Conservation (phyloP, 2,113 vertebrate genomes). For the Malurus melanocephalus region DNA sequence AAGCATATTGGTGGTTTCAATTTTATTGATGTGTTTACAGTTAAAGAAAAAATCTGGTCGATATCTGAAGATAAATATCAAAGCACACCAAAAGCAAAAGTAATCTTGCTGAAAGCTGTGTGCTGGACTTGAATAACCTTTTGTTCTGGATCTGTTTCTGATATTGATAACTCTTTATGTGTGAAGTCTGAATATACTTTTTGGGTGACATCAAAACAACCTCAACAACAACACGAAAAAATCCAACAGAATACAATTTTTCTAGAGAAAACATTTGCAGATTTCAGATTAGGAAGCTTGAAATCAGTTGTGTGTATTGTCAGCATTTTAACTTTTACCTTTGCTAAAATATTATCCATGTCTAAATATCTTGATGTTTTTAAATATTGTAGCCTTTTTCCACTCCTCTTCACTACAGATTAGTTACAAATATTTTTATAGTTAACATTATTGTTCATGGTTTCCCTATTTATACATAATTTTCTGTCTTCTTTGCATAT, state of each 20-base stretch:
- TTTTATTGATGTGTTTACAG: background rate
- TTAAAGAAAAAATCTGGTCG: background rate
- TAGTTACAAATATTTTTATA: background rate
- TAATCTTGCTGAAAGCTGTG: background rate
- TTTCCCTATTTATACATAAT: background rate
- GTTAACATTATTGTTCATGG: background rate
- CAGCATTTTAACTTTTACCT: background rate
- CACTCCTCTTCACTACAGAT: background rate
- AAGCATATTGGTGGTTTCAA: background rate
- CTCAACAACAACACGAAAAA: background rate
- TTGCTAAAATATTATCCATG: background rate
- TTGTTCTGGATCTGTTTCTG: background rate
- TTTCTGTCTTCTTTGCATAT: background rate
- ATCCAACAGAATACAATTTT: background rate
- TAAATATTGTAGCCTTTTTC: background rate
- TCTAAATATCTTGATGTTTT: background rate
- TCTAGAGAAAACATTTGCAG: background rate
- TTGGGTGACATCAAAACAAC: background rate
- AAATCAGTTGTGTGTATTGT: background rate
- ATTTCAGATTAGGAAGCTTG: background rate
- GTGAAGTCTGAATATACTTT: background rate
- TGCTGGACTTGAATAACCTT: background rate
- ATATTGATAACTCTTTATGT: background rate
- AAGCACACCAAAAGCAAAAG: background rate
- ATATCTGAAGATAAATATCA: constrained; percentile 6